Evolutionary conservation across 2,797 vertebrate species (phyloP).

Genomic region (Xiphorhynchus erythropygius): DNA sequence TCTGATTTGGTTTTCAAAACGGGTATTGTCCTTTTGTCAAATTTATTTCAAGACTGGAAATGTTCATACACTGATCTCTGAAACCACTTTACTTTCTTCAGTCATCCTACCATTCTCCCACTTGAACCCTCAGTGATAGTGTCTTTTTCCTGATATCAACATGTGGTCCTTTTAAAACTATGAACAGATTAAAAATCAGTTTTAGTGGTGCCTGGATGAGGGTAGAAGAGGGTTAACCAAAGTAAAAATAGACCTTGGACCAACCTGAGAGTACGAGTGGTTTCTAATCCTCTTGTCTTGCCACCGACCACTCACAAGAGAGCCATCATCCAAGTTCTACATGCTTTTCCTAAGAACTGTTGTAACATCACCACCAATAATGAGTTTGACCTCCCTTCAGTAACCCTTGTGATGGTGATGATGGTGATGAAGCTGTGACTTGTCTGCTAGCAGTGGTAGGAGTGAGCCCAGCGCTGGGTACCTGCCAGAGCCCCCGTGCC

Average conservation of each 20-base stretch:
- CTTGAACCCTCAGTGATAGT: background rate
- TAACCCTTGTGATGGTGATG: accelerated
- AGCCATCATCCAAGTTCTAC: background rate
- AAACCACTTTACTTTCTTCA: background rate
- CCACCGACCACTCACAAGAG: background rate
- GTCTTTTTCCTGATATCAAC: background rate
- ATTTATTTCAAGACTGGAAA: background rate
- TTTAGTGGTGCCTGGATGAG: background rate
- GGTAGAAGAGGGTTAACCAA: background rate
- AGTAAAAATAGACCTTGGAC: background rate
- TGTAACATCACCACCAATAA: background rate
- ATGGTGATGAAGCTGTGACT: background rate
- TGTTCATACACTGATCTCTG: background rate
- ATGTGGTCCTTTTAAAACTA: background rate
- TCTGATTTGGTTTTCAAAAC: background rate
- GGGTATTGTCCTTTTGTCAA: background rate
- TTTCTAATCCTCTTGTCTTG: background rate
- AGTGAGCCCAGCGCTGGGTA: accelerated
- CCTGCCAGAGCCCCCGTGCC: background rate
- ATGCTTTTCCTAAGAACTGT: background rate
- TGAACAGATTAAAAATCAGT: background rate
- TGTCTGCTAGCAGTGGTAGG: background rate
- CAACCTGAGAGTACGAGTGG: too few species aligned
- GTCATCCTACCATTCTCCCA: background rate
- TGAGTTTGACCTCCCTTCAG: background rate